phyloP scores from a whole-genome alignment of 2,797 vertebrate species.

The Macroramphosus scolopax region DNA sequence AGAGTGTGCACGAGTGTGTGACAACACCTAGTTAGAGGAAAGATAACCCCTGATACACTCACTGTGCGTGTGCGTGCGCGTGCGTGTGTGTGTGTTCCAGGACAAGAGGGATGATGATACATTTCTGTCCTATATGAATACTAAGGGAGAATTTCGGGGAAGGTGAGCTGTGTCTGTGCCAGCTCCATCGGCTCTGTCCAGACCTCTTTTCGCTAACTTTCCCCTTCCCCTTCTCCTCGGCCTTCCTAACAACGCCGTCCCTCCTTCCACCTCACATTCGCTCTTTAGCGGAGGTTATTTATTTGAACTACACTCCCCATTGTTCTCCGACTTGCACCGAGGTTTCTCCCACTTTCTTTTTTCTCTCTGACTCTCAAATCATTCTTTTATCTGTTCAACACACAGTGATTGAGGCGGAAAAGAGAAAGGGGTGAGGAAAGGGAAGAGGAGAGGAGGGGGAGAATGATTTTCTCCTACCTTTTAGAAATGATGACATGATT shows the following conservation, averaged over 20 bases:
- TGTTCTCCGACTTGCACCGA: conserved; percentile 88
- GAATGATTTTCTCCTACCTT: conserved; percentile 99
- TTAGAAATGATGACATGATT: conserved; percentile 99
- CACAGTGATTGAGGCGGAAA: conserved; percentile 77
- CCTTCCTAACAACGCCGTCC: conserved; percentile 29
- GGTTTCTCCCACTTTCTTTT: conserved; percentile 92
- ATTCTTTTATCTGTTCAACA: conserved; percentile 95
- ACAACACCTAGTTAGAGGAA: conserved; percentile 74
- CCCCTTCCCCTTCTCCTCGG: conserved; percentile 3
- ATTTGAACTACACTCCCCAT: conserved; percentile 98
- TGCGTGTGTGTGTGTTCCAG: background rate
- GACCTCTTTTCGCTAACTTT: conserved; percentile 5
- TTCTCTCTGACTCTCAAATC: conserved; percentile 97
- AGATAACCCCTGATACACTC: conserved; percentile 77
- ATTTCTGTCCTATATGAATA: conserved; percentile 13
- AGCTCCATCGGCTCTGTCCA: background rate
- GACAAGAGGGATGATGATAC: conserved; percentile 1
- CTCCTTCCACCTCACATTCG: conserved; percentile 35
- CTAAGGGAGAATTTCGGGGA: conserved; percentile 6
- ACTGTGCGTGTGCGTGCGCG: background rate
- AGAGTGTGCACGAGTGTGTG: conserved; percentile 66
- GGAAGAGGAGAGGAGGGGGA: conserved; percentile 31
- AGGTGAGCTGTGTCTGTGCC: conserved; percentile 3
- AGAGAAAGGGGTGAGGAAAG: conserved; percentile 78
- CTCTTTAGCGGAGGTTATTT: conserved; percentile 89